These are phyloP conservation scores for Callaeas wilsoni DNA, from an alignment of 2,113 vertebrate species.

Conservation along the genomic window DNA sequence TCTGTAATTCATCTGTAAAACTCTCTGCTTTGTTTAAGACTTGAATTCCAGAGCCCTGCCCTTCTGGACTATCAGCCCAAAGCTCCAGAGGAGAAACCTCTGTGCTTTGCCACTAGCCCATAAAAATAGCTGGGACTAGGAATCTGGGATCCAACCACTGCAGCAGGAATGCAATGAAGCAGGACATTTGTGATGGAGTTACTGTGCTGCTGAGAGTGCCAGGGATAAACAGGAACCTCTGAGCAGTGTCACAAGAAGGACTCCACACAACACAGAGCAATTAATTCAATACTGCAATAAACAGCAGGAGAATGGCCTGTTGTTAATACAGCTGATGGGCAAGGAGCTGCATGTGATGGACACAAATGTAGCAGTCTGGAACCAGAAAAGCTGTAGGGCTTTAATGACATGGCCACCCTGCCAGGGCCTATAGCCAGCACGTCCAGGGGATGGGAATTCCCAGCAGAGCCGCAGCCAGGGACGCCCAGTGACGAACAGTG, in stretches of 20 bases:
- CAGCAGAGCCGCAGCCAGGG: not conserved
- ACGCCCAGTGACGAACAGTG: rapidly evolving
- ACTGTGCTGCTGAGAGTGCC: not conserved
- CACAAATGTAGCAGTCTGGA: not conserved
- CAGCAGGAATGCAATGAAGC: not conserved
- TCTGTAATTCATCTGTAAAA: not conserved
- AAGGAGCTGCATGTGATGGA: not conserved
- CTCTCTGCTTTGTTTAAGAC: not conserved
- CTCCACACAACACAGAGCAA: not conserved
- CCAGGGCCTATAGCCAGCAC: not conserved
- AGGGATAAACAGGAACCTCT: not conserved
- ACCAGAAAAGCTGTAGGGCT: not conserved
- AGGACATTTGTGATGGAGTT: not conserved
- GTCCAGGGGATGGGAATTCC: not conserved
- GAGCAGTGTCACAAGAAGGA: not conserved
- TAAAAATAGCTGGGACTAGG: not conserved
- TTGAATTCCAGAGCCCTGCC: not conserved
- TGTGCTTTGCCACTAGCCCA: not conserved
- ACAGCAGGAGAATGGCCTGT: not conserved
- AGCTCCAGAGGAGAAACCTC: not conserved
- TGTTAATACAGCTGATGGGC: not conserved
- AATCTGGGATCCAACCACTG: not conserved
- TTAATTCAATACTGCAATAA: not conserved
- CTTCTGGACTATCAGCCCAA: not conserved
- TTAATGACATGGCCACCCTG: not conserved